Percentiles rank a stretch among this genome's conserved stretches.
Evolutionary conservation across 2,888 invertebrate genomes (phyloP).

Genomic region (Toxonevra muliebris): DNA sequence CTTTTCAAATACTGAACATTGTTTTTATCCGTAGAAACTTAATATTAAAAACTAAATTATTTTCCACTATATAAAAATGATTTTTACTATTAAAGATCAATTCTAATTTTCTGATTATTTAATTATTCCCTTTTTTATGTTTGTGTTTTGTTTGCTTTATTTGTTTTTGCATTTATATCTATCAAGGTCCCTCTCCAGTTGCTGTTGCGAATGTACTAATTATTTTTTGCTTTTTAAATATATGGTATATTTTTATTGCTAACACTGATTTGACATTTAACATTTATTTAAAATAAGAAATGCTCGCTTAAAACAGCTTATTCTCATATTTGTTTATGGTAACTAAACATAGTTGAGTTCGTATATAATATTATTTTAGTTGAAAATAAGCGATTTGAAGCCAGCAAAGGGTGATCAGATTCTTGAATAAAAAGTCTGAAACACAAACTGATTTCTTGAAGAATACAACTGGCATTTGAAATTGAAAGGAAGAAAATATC

Average conservation of each 20-base stretch:
- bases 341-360: no score
- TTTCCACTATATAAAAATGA: background rate
- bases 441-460: no score
- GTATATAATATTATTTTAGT: no score
- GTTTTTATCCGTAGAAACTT: background rate
- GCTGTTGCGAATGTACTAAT: constrained; percentile 24
- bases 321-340: no score
- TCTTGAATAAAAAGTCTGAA: no score
- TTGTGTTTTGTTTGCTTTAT: constrained; percentile 15
- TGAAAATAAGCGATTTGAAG: no score
- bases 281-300: background rate
- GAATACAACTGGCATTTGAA: no score
- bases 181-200: constrained; percentile 65
- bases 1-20: background rate
- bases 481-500: no score
- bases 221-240: constrained; percentile 25
- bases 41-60: background rate
- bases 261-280: constrained; percentile 19
- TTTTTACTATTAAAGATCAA: background rate
- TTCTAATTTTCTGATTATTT: background rate
- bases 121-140: constrained; percentile 19
- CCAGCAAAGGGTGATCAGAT: no score
- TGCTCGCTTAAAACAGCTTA: background rate
- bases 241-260: constrained; percentile 23
- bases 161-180: constrained; percentile 42